Base-by-base conservation (phyloP, 2,888 invertebrate species). In the Dioctria linearis region DNA sequence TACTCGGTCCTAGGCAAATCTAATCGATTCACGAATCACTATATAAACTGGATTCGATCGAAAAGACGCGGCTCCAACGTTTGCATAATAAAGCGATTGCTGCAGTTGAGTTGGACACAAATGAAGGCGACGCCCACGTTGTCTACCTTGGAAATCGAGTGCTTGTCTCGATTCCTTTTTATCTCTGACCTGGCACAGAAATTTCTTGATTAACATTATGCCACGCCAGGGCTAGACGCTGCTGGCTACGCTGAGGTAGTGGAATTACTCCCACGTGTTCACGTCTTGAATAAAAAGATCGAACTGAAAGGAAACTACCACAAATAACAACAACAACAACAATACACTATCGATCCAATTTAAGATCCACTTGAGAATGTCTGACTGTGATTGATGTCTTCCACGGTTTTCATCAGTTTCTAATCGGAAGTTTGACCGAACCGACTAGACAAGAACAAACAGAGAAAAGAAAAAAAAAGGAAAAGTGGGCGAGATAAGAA, bases 381-480 rank as follows among this genome's bases (percentile, higher is more conserved):
- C 80, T 80, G 78, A 82, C 80, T 81, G 80, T 82, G 82, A 82
- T 82, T 82, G 82, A 81, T 82, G 46, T 73, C 46, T 67, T 80
- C 76, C 57, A 67, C 46, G 25, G 57, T 59, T 71, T 63, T 76
- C 76, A 76, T 13, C 76, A 39, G 43, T 13, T 49, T 51, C 66
- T 49, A 43, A 13, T 63, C 39, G 37, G 49, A 25, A 39, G 39
- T 63, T 76, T 61, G 25, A 42, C 49, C 25, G 13, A 63, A 63
- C 42, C 46, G 49, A 46, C 61, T 76, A 79, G 79, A 79, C 69
- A 65, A 66, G 65, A 0, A 25, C 0, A 25, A 0, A 69, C 59
- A 37, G 43, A n/a, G 57, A 5, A 54, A 25, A 25, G 25, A 25
- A 25, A 25, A 25, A n/a, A 25, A 25, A 25, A 25, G 25, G 25